Evolutionary conservation across 1,140 invertebrate genomes (phyloP).

Genomic region (Sminthurinus signatus): DNA sequence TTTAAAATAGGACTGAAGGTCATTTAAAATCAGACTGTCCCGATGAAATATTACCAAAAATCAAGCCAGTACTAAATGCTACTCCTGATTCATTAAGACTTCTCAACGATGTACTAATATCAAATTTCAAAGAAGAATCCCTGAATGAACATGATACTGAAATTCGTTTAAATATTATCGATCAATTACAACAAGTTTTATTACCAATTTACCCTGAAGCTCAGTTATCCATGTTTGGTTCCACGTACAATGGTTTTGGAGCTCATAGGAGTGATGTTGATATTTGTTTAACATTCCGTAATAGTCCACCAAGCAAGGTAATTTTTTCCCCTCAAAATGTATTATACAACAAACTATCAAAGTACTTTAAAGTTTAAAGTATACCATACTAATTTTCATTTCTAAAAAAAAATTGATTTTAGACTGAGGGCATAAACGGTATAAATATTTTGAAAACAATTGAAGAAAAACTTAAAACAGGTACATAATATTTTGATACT

Average conservation of each 20-base stretch:
- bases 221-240: slow-evolving; percentile 55
- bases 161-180: slow-evolving; percentile 45
- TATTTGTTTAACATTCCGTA: slow-evolving; percentile 54
- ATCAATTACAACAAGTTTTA: slow-evolving; percentile 43
- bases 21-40: slow-evolving; percentile 52
- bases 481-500: too few relatives aligned
- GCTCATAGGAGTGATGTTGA: slow-evolving; percentile 56
- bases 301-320: slow-evolving; percentile 37
- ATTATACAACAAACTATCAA: too few relatives aligned
- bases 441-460: slow-evolving; percentile 45
- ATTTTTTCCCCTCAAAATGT: not conserved
- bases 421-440: slow-evolving; percentile 1
- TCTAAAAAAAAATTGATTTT: too few relatives aligned
- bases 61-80: slow-evolving; percentile 43
- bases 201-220: slow-evolving; percentile 43
- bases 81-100: slow-evolving; percentile 43
- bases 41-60: slow-evolving; percentile 49
- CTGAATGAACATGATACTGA: slow-evolving; percentile 44
- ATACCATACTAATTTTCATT: too few relatives aligned
- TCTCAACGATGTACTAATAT: slow-evolving; percentile 40
- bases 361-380: too few relatives aligned
- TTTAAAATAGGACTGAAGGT: slow-evolving; percentile 51
- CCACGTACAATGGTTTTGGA: slow-evolving; percentile 59
- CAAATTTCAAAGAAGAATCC: slow-evolving; percentile 42
- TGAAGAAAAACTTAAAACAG: slow-evolving; percentile 47